Conservation (phyloP, 2,113 vertebrate species). For the Lipotes vexillifer region DNA sequence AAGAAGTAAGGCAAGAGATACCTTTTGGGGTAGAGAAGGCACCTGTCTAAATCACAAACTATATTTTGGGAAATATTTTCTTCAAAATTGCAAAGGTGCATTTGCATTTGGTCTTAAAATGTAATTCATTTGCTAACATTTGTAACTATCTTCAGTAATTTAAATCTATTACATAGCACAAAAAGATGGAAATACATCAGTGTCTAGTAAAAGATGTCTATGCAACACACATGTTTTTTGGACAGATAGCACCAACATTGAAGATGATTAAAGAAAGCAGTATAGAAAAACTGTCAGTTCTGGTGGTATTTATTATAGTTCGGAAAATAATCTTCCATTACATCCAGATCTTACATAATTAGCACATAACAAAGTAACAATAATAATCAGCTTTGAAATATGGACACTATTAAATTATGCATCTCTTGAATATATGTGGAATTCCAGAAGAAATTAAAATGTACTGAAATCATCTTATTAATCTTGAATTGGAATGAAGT, state of each 20-base stretch:
- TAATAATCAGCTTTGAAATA: neutral
- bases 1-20: neutral
- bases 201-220: neutral
- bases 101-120: neutral
- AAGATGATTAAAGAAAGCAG: neutral
- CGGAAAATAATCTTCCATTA: neutral
- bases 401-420: neutral
- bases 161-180: neutral
- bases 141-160: neutral
- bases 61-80: neutral
- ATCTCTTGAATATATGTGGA: neutral
- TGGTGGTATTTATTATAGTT: neutral
- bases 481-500: neutral
- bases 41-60: neutral
- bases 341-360: neutral
- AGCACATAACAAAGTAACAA: neutral
- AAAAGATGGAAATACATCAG: neutral
- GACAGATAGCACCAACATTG: neutral
- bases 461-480: neutral
- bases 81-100: neutral
- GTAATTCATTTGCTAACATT: conserved; percentile 21
- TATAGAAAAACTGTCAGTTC: neutral
- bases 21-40: neutral
- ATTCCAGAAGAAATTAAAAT: conserved; percentile 33
- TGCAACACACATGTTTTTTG: neutral